Conservation (phyloP, 2,113 vertebrate genomes). For the Meleagris gallopavo region DNA sequence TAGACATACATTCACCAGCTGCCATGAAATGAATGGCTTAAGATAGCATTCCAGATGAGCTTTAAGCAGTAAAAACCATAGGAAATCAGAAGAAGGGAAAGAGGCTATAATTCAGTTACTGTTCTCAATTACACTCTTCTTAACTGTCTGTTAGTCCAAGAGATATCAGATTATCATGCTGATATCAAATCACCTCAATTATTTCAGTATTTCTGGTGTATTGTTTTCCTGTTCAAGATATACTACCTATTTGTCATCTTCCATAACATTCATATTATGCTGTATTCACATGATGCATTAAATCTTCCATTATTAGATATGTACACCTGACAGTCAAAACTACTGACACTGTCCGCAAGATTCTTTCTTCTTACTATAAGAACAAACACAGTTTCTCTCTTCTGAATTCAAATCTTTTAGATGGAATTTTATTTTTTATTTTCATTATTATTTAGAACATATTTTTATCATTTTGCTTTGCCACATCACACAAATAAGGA, state of each 20-base stretch:
- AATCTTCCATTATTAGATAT: not conserved
- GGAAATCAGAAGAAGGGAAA: slow-evolving; percentile 55
- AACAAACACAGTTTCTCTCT: not conserved
- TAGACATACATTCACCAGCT: not conserved
- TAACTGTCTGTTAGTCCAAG: slow-evolving; percentile 46
- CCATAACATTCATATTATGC: not conserved
- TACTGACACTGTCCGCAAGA: not conserved
- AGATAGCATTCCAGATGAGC: not conserved
- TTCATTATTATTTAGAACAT: not conserved
- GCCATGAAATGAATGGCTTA: not conserved
- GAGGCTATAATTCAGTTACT: slow-evolving; percentile 47
- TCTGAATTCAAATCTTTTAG: not conserved
- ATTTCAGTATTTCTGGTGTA: slow-evolving; percentile 51
- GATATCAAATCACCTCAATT: slow-evolving; percentile 51
- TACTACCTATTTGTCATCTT: not conserved
- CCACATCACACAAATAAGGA: not conserved
- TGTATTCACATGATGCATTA: not conserved
- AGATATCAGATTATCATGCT: slow-evolving; percentile 47
- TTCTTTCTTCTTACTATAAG: not conserved
- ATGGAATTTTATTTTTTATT: not conserved
- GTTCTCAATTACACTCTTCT: slow-evolving; percentile 30
- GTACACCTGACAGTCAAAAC: not conserved
- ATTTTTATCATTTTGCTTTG: not conserved
- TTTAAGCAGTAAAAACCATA: not conserved
- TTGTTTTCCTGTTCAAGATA: slow-evolving; percentile 40